A percentile compares a stretch with the other conserved stretches of the same genome.
phyloP scores from a whole-genome alignment of 2,888 invertebrate genomes.

The Coleophora deauratella region DNA sequence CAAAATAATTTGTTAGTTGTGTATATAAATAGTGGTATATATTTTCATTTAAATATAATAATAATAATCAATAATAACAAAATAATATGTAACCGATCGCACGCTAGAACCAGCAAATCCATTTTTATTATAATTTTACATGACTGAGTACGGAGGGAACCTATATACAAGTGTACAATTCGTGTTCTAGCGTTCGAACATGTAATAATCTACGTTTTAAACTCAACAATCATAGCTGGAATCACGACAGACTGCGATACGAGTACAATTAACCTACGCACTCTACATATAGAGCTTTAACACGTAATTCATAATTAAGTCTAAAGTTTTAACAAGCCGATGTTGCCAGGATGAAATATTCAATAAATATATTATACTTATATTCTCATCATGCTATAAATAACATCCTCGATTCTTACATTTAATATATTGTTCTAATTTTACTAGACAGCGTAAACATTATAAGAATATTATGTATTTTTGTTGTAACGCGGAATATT shows the following conservation, averaged over 20 bases:
- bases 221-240: conserved; percentile 31
- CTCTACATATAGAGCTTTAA: conserved; percentile 33
- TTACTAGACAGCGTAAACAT: too few species aligned
- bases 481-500: too few species aligned
- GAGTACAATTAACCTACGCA: conserved; percentile 36
- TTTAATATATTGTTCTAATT: too few species aligned
- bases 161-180: conserved; percentile 5
- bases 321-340: conserved; percentile 29
- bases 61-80: conserved; percentile 21
- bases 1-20: conserved; percentile 42
- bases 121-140: background rate
- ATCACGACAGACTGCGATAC: conserved; percentile 34
- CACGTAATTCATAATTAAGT: conserved; percentile 26
- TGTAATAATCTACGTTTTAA: conserved; percentile 10
- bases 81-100: conserved; percentile 9
- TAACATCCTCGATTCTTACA: too few species aligned
- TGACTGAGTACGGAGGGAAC: background rate
- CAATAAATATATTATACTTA: background rate
- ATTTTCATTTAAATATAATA: conserved; percentile 18
- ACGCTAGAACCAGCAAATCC: background rate
- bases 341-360: conserved; percentile 6
- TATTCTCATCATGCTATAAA: too few species aligned
- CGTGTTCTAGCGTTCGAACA: background rate
- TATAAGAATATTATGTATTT: too few species aligned
- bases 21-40: conserved; percentile 49